Evolutionary conservation across 1,140 invertebrate genomes (phyloP), one percentile per base, ranked within the genome.

Genomic region (Rhizoglyphus robini): DNA sequence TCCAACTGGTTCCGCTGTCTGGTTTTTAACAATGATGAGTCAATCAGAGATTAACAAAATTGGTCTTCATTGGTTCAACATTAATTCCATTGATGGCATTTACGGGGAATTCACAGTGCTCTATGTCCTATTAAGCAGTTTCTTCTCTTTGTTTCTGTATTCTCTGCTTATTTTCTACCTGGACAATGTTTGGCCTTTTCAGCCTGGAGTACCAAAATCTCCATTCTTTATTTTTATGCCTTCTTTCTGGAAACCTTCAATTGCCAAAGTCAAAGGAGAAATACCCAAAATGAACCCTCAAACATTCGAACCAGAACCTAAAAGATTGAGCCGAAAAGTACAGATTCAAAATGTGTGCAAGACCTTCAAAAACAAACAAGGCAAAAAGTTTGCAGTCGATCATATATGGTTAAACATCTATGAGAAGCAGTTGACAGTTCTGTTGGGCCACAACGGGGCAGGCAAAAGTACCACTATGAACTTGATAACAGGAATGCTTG

Each of bases 371-470:
- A n/a, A n/a, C n/a, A n/a, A n/a, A n/a, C n/a, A n/a, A n/a, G n/a
- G 13, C 59, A 71, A 77, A 69, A 84, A 82, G 72, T 73, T 77
- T 46, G 90, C 85, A 0, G 83, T 93, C 0, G 82, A 84, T 63
- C 79, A 83, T 38, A 73, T 85, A 32, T 81, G 78, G 46, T 74
- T 88, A 13, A 83, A 84, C 65, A 85, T 89, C 54, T 88, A 88
- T 72, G 84, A 87, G 74, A 83, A 83, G 5, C 86, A 90, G 74
- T 88, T 95, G 66, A 92, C 89, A 3, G 85, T 85, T 4, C 80
- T 95, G 49, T 76, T 95, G 46, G 90, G 90, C 0, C 90, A 91
- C 72, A 93, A 93, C 74, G 90, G 90, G 0, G 77, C 78, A 49
- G 88, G 88, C 2, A 88, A 89, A 76, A 88, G 85, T 0, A 87